These are phyloP conservation scores for Sciaenops ocellatus DNA, from an alignment of 2,797 vertebrate genomes.

Conservation along the genomic window DNA sequence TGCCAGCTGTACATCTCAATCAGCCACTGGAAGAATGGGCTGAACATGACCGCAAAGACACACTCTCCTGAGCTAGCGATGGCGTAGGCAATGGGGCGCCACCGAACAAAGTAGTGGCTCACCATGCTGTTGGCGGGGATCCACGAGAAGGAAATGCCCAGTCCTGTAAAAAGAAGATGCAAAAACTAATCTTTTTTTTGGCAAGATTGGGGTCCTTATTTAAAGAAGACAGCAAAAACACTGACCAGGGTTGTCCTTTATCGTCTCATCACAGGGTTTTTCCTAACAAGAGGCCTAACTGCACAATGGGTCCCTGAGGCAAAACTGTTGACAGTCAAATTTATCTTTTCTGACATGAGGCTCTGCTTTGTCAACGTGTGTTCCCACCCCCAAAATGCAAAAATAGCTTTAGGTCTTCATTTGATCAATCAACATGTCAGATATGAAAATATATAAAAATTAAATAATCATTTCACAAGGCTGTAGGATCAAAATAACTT, in stretches of 20 bases:
- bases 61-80: slow-evolving; percentile 83
- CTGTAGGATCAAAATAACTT: too few relatives aligned
- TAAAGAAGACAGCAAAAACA: not conserved
- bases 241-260: not conserved
- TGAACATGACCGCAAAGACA: slow-evolving; percentile 77
- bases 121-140: slow-evolving; percentile 81
- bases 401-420: not conserved
- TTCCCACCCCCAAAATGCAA: not conserved
- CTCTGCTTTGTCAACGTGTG: not conserved
- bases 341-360: not conserved
- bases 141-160: slow-evolving; percentile 78
- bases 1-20: slow-evolving; percentile 79
- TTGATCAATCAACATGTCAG: not conserved
- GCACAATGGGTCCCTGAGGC: too few relatives aligned
- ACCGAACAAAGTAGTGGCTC: slow-evolving; percentile 80
- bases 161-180: slow-evolving; percentile 59
- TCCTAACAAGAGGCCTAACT: too few relatives aligned
- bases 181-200: not conserved
- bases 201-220: not conserved
- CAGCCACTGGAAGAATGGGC: slow-evolving; percentile 83
- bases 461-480: too few relatives aligned
- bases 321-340: too few relatives aligned
- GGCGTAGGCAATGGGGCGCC: slow-evolving; percentile 81
- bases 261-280: too few relatives aligned
- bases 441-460: not conserved